phyloP scores from a whole-genome alignment of 2,113 vertebrate species.

The Labeo catla region DNA sequence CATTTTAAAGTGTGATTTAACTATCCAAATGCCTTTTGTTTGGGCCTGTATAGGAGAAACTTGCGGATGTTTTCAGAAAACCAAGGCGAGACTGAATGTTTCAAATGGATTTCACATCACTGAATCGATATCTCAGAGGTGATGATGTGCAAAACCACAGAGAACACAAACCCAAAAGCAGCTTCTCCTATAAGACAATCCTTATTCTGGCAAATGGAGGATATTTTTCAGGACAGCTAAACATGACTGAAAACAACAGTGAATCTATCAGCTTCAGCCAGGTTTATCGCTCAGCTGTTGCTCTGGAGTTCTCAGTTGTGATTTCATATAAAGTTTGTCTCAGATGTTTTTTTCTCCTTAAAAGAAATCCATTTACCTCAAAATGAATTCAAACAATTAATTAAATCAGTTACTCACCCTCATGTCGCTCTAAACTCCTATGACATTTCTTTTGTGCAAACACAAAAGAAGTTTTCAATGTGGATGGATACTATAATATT shows the following conservation, averaged over 20 bases:
- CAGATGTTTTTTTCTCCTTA: too few relatives aligned
- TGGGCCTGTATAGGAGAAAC: background rate
- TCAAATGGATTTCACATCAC: background rate
- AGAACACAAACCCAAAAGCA: constrained; percentile 9
- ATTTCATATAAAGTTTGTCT: too few relatives aligned
- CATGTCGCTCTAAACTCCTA: too few relatives aligned
- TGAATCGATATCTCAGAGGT: background rate
- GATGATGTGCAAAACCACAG: background rate
- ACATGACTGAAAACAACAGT: background rate
- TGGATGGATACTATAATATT: too few relatives aligned
- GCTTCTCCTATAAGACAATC: background rate
- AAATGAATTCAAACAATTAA: too few relatives aligned
- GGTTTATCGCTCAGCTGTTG: background rate
- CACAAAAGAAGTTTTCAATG: too few relatives aligned
- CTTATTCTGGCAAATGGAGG: background rate
- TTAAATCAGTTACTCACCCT: too few relatives aligned
- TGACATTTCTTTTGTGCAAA: too few relatives aligned
- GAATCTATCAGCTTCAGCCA: background rate
- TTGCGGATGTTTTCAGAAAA: background rate
- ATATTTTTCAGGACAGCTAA: background rate
- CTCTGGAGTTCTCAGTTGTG: background rate
- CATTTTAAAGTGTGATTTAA: background rate
- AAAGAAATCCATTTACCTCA: too few relatives aligned
- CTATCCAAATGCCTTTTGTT: background rate
- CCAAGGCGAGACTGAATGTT: background rate